Percentiles rank a stretch among this genome's conserved stretches.
phyloP scores from a whole-genome alignment of 2,113 vertebrate genomes.

The Sitta europaea region DNA sequence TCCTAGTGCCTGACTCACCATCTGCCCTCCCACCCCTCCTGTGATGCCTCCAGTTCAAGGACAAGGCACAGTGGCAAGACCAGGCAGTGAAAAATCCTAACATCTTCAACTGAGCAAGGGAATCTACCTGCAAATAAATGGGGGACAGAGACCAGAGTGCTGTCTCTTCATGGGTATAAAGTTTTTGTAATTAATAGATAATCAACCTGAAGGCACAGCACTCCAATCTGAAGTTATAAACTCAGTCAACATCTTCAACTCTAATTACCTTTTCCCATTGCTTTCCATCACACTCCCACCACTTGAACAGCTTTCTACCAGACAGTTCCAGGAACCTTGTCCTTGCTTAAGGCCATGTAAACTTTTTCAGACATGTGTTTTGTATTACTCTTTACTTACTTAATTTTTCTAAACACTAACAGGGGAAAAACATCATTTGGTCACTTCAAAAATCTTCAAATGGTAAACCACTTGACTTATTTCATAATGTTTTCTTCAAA shows the following conservation, averaged over 20 bases:
- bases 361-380: background rate
- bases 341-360: background rate
- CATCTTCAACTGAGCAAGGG: too few relatives aligned
- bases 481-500: background rate
- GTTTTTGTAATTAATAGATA: background rate
- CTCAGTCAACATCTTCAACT: background rate
- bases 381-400: background rate
- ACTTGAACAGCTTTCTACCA: background rate
- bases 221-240: background rate
- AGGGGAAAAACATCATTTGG: background rate
- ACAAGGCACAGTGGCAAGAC: background rate
- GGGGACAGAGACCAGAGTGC: background rate
- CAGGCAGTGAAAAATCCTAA: background rate
- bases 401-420: background rate
- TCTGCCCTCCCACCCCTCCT: background rate
- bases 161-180: background rate
- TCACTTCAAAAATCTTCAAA: background rate
- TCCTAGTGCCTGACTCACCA: background rate
- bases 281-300: background rate
- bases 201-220: background rate
- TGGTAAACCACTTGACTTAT: background rate
- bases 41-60: background rate
- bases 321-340: background rate
- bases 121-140: background rate
- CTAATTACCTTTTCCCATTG: background rate